Evolutionary conservation across 2,113 vertebrate genomes (phyloP).

Genomic region (western clawed frog (Xenopus tropicalis)): UCB_Xtro_10.0 CM004444.2:49233501-49234000

Average conservation of each 20-base stretch:
- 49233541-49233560: too few species aligned
- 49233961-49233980: neutral
- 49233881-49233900: constrained; percentile 17
- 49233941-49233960: constrained; percentile 7
- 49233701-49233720: neutral
- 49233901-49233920: neutral
- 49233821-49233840: constrained; percentile 7
- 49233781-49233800: constrained; percentile 1
- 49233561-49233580: too few species aligned
- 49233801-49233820: constrained; percentile 19
- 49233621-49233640: too few species aligned
- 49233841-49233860: constrained; percentile 11
- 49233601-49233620: too few species aligned
- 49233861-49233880: neutral
- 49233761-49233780: neutral
- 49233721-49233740: neutral
- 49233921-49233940: constrained; percentile 10
- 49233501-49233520: too few species aligned
- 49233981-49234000: neutral
- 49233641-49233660: too few species aligned
- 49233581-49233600: too few species aligned
- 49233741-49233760: neutral
- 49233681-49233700: too few species aligned
- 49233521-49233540: too few species aligned
- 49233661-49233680: too few species aligned